phyloP scores from a whole-genome alignment of 1,140 invertebrate species.

The Ptiloglossa arizonensis region DNA sequence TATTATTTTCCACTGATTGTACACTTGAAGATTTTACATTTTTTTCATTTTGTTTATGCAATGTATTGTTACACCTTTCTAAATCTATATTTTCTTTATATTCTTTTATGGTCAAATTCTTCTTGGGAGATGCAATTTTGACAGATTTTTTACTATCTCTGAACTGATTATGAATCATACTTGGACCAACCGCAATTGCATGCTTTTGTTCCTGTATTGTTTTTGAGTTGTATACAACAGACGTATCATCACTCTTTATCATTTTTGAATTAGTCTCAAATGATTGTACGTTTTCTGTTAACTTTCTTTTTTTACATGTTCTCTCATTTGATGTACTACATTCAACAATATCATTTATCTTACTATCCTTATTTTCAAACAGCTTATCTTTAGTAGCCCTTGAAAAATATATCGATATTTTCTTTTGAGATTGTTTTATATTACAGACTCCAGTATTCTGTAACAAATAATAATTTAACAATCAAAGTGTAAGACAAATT shows the following conservation, averaged over 20 bases:
- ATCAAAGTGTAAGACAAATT: not conserved
- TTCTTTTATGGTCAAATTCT: not conserved
- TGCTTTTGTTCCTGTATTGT: not conserved
- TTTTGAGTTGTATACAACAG: too few relatives aligned
- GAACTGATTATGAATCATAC: not conserved
- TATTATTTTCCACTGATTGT: not conserved
- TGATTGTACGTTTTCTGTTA: not conserved
- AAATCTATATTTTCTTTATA: not conserved
- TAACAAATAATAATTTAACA: not conserved
- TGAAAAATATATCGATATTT: constrained; percentile 45
- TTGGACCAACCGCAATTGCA: not conserved
- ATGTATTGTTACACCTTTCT: not conserved
- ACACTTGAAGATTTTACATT: not conserved
- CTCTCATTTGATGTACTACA: not conserved
- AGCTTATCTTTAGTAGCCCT: not conserved
- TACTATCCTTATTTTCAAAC: not conserved
- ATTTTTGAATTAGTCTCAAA: not conserved
- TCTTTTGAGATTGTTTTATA: constrained; percentile 28
- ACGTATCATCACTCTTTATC: not conserved
- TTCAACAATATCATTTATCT: not conserved
- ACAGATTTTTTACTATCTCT: not conserved
- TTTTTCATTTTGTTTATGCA: not conserved
- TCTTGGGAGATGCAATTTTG: not conserved
- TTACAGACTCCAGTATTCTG: not conserved
- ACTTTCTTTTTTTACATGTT: constrained; percentile 14